Conservation (phyloP, 1,140 invertebrate genomes). For the Sinella curviseta region DNA sequence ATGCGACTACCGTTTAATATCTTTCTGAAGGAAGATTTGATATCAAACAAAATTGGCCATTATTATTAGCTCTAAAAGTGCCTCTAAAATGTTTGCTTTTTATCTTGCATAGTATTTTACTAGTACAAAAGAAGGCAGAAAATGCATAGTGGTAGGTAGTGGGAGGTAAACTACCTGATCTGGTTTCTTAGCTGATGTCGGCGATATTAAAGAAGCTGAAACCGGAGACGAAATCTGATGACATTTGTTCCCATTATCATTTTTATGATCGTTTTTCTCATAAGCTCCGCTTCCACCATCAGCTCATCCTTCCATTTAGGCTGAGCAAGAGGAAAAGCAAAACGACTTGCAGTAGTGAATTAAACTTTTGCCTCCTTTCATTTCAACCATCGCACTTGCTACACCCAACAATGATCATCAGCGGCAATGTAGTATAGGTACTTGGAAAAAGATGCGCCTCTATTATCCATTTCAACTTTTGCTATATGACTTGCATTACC, state of each 20-base stretch:
- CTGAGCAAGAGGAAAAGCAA: too few relatives aligned
- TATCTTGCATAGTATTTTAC: too few relatives aligned
- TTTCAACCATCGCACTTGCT: not conserved
- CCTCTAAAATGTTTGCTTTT: not conserved
- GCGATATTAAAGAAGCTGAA: not conserved
- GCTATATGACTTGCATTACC: not conserved
- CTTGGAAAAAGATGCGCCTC: not conserved
- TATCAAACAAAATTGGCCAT: not conserved
- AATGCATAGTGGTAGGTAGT: too few relatives aligned
- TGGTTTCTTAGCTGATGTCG: not conserved
- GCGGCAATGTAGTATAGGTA: not conserved
- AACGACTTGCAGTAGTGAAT: constrained; percentile 13
- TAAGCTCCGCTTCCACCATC: not conserved
- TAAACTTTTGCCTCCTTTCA: not conserved
- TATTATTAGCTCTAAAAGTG: not conserved
- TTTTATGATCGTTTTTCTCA: constrained; percentile 10
- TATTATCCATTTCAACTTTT: constrained; percentile 2
- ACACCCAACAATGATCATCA: not conserved
- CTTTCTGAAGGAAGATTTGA: not conserved
- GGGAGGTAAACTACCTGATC: not conserved
- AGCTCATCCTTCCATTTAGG: too few relatives aligned
- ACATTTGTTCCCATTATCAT: constrained; percentile 24
- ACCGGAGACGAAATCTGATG: constrained; percentile 1
- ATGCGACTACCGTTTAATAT: not conserved
- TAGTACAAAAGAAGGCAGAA: too few relatives aligned